phyloP scores from a whole-genome alignment of 2,797 vertebrate species.

The Pseudomugil tenellus region DNA sequence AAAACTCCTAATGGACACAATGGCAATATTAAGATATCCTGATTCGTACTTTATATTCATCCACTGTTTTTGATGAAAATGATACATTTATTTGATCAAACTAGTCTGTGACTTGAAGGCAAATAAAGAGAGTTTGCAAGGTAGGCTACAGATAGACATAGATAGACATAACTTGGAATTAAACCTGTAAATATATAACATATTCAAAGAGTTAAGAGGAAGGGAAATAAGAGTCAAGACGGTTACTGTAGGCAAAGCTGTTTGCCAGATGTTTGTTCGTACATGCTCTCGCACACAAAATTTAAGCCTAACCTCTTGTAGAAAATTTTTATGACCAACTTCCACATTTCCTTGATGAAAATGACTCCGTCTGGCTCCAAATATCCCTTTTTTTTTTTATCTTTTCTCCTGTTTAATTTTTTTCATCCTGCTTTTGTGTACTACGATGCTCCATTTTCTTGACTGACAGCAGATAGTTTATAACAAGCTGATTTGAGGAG shows the following conservation, averaged over 20 bases:
- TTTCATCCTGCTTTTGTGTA: not conserved
- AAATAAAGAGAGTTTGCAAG: conserved; percentile 10
- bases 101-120: not conserved
- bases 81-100: conserved; percentile 8
- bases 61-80: not conserved
- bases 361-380: conserved; percentile 14
- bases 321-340: conserved; percentile 30
- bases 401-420: not conserved
- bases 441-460: not conserved
- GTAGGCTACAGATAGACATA: not conserved
- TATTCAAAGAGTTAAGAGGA: not conserved
- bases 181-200: conserved; percentile 2
- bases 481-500: conserved; percentile 4
- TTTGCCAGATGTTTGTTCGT: conserved; percentile 70
- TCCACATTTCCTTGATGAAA: conserved; percentile 27
- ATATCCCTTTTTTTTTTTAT: not conserved
- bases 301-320: conserved; percentile 33
- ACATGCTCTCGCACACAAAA: conserved; percentile 50
- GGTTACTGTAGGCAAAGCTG: conserved; percentile 49
- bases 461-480: conserved; percentile 12
- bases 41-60: conserved; percentile 6
- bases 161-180: conserved; percentile 5
- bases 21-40: not conserved
- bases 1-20: conserved; percentile 34
- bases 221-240: conserved; percentile 16